These are phyloP conservation scores for Axinella damicornis DNA, from an alignment of 37 sponge, comb jelly and placozoan genomes.

Conservation along the genomic window DNA sequence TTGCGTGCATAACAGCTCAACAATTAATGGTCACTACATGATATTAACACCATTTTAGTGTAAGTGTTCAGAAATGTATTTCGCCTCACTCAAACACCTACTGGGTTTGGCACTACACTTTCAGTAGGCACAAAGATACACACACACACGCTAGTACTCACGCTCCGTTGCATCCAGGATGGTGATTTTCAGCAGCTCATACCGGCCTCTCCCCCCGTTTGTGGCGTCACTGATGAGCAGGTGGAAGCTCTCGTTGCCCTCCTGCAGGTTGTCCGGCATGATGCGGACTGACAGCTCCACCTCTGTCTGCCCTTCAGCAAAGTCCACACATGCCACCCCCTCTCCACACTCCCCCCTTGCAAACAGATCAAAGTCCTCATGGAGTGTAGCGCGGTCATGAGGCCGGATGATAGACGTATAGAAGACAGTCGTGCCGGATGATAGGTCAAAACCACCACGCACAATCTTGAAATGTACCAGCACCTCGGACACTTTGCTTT, in stretches of 20 bases:
- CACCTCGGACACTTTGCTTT: neutral
- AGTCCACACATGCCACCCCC: constrained; percentile 25
- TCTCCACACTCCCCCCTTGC: neutral
- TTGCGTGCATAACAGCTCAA: no score
- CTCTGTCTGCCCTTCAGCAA: neutral
- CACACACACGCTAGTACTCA: neutral
- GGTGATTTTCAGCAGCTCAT: constrained; percentile 15
- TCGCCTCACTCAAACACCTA: no score
- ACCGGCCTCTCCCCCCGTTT: neutral
- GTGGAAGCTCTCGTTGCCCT: constrained; percentile 50
- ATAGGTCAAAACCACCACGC: constrained; percentile 15
- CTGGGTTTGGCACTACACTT: no score
- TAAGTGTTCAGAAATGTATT: neutral
- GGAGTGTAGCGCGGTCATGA: constrained; percentile 6
- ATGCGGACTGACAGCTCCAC: neutral
- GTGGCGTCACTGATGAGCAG: neutral
- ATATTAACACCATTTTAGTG: neutral
- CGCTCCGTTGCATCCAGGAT: constrained; percentile 38
- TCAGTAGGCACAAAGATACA: no score
- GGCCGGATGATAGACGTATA: neutral
- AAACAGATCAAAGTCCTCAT: constrained; percentile 1
- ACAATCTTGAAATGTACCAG: neutral
- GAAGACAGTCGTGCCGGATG: constrained; percentile 2
- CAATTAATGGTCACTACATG: no score
- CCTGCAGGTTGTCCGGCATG: constrained; percentile 6